Evolutionary conservation across 2,888 invertebrate genomes (phyloP).

Genomic region (Epirrhoe tristata): DNA sequence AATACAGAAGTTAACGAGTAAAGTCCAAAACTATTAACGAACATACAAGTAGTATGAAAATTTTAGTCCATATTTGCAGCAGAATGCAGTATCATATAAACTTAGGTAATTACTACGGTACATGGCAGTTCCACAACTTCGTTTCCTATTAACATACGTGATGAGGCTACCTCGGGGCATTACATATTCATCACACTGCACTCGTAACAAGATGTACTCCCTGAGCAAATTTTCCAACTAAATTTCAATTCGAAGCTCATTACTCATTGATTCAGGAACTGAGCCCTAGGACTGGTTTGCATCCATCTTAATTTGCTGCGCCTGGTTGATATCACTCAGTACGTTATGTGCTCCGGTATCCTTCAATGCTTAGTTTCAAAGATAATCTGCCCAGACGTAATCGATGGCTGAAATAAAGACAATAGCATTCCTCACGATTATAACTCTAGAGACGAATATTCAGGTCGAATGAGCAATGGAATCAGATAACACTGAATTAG

Average conservation of each 20-base stretch:
- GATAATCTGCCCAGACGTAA: conserved; percentile 49
- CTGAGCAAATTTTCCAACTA: conserved; percentile 37
- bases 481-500: conserved; percentile 81
- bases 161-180: conserved; percentile 64
- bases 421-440: conserved; percentile 66
- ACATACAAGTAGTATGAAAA: neutral
- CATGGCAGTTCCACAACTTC: conserved; percentile 56
- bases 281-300: conserved; percentile 55
- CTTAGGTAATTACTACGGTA: conserved; percentile 28
- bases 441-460: conserved; percentile 77
- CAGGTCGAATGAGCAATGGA: conserved; percentile 78
- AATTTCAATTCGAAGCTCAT: conserved; percentile 46
- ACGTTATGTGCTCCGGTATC: conserved; percentile 49
- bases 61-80: neutral
- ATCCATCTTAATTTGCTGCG: conserved; percentile 56
- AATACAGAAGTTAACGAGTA: too few species aligned
- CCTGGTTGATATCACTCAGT: conserved; percentile 58
- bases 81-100: conserved; percentile 20
- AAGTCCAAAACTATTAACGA: too few species aligned
- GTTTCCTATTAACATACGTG: conserved; percentile 73
- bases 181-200: conserved; percentile 68
- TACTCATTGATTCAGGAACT: conserved; percentile 45
- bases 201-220: conserved; percentile 51
- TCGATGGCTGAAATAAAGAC: conserved; percentile 58
- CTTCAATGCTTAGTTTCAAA: conserved; percentile 52